These are phyloP conservation scores for Cepaea nemoralis DNA, from an alignment of 1,140 invertebrate genomes.

Conservation along the genomic window DNA sequence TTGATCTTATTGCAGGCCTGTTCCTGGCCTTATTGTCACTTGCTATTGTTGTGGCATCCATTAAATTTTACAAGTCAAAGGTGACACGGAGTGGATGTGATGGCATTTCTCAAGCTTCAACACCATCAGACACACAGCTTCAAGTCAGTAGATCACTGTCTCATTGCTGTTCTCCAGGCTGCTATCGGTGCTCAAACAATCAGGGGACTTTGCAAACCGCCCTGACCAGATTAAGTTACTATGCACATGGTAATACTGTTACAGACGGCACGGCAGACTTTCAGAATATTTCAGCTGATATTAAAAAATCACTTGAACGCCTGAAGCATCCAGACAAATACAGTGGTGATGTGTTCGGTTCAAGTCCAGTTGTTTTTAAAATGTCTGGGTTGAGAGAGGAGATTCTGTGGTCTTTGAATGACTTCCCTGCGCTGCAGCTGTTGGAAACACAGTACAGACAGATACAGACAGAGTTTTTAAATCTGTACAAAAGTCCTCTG, in stretches of 20 bases:
- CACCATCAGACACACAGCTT: neutral
- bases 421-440: conserved; percentile 21
- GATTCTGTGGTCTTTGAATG: conserved; percentile 5
- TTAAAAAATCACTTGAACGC: conserved; percentile 2
- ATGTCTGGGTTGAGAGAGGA: conserved; percentile 28
- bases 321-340: neutral
- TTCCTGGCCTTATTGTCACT: neutral
- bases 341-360: neutral
- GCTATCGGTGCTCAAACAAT: conserved; percentile 15
- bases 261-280: neutral
- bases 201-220: neutral
- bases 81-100: neutral
- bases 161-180: conserved; percentile 12
- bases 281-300: neutral
- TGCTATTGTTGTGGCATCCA: neutral
- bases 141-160: neutral
- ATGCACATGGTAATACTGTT: neutral
- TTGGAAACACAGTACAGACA: neutral
- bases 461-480: conserved; percentile 22
- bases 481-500: conserved; percentile 22
- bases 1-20: neutral
- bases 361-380: conserved; percentile 25
- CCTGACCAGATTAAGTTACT: conserved; percentile 23
- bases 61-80: neutral
- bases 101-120: neutral